Evolutionary conservation across 2,888 invertebrate species (phyloP), one percentile per base, ranked within the genome.

Genomic region (Troglohyphantes excavatus): DNA sequence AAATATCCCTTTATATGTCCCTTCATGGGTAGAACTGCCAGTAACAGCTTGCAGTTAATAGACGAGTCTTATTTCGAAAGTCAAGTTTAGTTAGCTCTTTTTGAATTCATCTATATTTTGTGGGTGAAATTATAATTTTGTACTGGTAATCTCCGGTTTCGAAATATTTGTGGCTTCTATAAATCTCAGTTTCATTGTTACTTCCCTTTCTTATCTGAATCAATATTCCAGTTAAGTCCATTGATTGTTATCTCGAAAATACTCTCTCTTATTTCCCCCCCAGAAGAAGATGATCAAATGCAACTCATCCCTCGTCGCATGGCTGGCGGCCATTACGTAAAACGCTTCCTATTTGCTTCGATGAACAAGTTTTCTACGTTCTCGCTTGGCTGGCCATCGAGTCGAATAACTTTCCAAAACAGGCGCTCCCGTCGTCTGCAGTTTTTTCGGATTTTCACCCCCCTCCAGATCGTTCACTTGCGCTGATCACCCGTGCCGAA

Each of bases 401-500:
- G 53, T 53, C 2, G 53, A 53, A n/a, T 53, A 53, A 53, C 53
- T 53, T 53, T 53, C 53, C 53, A 5, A n/a, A 39, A n/a, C 53
- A 53, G 53, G 17, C 53, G 39, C 39, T 39, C 3, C 7, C 3
- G 1, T 39, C 23, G 61, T 82, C 68, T 70, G 70, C 39, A n/a
- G 26, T 26, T 43, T 68, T 29, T 59, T 53, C 53, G 82, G 70
- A 81, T 70, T 70, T 68, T 23, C 29, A 59, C 61, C 13, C 19
- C 53, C 13, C 39, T 39, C 9, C 1, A 53, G 27, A 70, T 33
- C 82, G 23, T 68, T 70, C 68, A 59, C 70, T 68, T 33, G 19
- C n/a, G 61, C 29, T 39, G 73, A 72, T 63, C 83, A 83, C 7
- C 72, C 83, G 61, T 73, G 83, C 72, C 59, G 17, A 63, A 53